Evolutionary conservation across 2,797 vertebrate genomes (phyloP).

Genomic region (Eulemur mongoz): DNA sequence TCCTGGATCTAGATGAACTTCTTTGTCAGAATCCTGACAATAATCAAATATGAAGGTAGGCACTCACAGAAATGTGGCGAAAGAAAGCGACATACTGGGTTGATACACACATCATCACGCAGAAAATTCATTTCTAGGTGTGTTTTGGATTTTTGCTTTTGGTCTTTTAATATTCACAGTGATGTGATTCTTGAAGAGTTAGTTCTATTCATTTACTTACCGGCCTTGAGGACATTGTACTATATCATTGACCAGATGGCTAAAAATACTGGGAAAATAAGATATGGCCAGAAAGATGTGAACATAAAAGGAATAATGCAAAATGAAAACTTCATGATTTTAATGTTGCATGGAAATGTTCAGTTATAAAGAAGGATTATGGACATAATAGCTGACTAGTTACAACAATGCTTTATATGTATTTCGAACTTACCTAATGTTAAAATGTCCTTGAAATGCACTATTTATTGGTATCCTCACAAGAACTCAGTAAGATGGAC

Average conservation of each 20-base stretch:
- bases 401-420: background rate
- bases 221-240: background rate
- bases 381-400: background rate
- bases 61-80: background rate
- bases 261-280: background rate
- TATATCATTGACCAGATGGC: background rate
- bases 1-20: background rate
- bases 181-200: background rate
- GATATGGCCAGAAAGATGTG: background rate
- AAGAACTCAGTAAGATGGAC: background rate
- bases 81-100: background rate
- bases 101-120: background rate
- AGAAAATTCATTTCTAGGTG: background rate
- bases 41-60: background rate
- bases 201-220: background rate
- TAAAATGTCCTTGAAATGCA: background rate
- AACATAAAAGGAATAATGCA: background rate
- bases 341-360: background rate
- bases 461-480: background rate
- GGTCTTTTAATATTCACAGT: background rate
- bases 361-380: background rate
- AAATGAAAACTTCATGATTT: background rate
- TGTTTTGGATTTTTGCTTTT: conserved; percentile 1
- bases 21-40: background rate
- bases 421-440: background rate